Evolutionary conservation across 1,140 invertebrate species (phyloP).

Genomic region (Tetranychus urticae): DNA sequence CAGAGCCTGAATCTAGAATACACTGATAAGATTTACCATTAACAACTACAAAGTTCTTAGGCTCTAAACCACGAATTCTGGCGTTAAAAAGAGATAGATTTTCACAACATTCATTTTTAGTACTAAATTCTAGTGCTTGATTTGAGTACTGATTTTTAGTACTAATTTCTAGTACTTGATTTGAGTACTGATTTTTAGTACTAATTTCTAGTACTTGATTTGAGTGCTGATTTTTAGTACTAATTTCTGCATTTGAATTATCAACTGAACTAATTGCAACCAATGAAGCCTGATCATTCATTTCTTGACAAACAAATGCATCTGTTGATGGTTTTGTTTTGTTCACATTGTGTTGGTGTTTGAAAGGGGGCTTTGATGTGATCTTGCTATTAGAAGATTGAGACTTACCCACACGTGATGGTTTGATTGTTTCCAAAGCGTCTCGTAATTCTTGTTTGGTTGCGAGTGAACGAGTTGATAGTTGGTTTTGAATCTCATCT

Average conservation of each 20-base stretch:
- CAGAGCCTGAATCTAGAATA: not conserved
- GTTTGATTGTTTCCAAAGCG: not conserved
- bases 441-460: not conserved
- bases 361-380: not conserved
- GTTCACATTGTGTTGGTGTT: not conserved
- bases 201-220: too few species aligned
- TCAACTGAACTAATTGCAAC: too few species aligned
- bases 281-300: too few species aligned
- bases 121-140: not conserved
- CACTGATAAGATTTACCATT: not conserved
- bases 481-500: not conserved
- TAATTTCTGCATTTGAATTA: too few species aligned
- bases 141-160: too few species aligned
- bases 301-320: too few species aligned
- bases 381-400: not conserved
- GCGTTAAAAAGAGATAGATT: not conserved
- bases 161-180: too few species aligned
- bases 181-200: too few species aligned
- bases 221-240: too few species aligned
- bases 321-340: not conserved
- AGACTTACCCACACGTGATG: not conserved
- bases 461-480: too few species aligned
- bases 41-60: not conserved
- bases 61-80: not conserved
- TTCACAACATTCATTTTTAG: not conserved